Percentiles rank a stretch among this genome's conserved stretches.
Evolutionary conservation across 2,888 invertebrate species (phyloP).

Genomic region (Coleophora deauratella): DNA sequence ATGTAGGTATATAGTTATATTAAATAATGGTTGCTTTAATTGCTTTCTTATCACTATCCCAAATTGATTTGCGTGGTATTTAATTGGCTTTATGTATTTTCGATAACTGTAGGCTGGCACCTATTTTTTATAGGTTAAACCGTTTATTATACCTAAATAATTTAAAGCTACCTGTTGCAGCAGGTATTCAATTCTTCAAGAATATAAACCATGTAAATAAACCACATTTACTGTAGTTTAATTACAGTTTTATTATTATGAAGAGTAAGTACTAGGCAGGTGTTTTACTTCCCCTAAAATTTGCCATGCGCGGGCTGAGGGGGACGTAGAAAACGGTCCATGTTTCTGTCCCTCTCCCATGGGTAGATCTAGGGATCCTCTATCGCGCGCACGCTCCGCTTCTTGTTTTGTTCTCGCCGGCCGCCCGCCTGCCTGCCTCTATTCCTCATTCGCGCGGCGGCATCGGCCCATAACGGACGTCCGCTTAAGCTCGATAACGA

Average conservation of each 20-base stretch:
- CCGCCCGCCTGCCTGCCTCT: slow-evolving; percentile 14
- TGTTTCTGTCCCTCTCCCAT: slow-evolving; percentile 27
- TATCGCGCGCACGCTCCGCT: slow-evolving; percentile 44
- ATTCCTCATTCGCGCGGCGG: slow-evolving; percentile 49
- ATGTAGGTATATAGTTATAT: no score
- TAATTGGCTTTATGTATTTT: no score
- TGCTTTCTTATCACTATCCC: no score
- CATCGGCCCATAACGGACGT: slow-evolving; percentile 43
- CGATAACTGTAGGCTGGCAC: no score
- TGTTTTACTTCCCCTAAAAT: slow-evolving; percentile 43
- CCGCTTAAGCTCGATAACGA: slow-evolving; percentile 29
- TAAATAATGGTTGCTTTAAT: no score
- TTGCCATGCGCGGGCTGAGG: slow-evolving; percentile 31
- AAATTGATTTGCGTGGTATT: neutral
- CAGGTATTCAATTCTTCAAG: no score
- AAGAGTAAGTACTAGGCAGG: slow-evolving; percentile 25
- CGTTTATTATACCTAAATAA: no score
- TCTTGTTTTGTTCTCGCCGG: slow-evolving; percentile 42
- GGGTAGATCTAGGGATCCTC: slow-evolving; percentile 19
- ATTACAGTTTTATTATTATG: neutral
- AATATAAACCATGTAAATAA: no score
- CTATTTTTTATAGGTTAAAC: no score
- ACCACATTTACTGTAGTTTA: neutral
- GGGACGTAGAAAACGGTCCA: slow-evolving; percentile 43
- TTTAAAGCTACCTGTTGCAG: no score